These are phyloP conservation scores for Lineus longissimus DNA, from an alignment of 1,140 invertebrate genomes.

Conservation along the genomic window DNA sequence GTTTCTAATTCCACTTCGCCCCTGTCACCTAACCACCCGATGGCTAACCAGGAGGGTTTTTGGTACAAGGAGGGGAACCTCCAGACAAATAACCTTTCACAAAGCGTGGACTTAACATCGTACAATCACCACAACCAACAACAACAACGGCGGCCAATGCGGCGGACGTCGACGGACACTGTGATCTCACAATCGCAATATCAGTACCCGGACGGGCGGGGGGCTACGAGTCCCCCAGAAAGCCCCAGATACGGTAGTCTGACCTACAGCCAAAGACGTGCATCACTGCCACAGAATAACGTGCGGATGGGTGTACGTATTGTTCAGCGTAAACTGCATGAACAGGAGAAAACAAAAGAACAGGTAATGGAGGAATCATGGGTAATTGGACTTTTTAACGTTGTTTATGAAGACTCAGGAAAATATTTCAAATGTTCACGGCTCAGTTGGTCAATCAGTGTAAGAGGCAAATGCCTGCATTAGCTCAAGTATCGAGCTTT, in stretches of 20 bases:
- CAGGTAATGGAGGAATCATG: conserved; percentile 28
- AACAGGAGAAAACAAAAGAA: conserved; percentile 46
- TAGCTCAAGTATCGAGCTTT: too few relatives aligned
- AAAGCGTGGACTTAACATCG: conserved; percentile 38
- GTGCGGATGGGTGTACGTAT: conserved; percentile 47
- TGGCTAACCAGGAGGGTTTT: neutral
- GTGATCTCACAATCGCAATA: conserved; percentile 28
- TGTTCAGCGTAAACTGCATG: conserved; percentile 41
- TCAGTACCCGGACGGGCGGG: neutral
- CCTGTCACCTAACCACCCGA: neutral
- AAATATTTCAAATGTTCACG: too few relatives aligned
- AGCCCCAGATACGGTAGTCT: conserved; percentile 11
- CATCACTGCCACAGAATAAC: conserved; percentile 34
- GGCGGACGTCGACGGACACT: conserved; percentile 43
- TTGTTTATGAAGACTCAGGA: neutral
- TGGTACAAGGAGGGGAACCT: neutral
- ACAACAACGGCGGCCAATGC: conserved; percentile 22
- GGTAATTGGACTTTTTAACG: neutral
- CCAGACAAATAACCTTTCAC: conserved; percentile 33
- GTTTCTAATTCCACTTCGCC: neutral
- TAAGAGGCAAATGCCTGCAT: too few relatives aligned
- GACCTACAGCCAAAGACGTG: conserved; percentile 18
- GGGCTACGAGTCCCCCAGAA: conserved; percentile 23
- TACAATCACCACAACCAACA: conserved; percentile 13
- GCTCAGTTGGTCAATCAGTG: too few relatives aligned